phyloP scores from a whole-genome alignment of 1,140 invertebrate species.

The Planococcus citri region DNA sequence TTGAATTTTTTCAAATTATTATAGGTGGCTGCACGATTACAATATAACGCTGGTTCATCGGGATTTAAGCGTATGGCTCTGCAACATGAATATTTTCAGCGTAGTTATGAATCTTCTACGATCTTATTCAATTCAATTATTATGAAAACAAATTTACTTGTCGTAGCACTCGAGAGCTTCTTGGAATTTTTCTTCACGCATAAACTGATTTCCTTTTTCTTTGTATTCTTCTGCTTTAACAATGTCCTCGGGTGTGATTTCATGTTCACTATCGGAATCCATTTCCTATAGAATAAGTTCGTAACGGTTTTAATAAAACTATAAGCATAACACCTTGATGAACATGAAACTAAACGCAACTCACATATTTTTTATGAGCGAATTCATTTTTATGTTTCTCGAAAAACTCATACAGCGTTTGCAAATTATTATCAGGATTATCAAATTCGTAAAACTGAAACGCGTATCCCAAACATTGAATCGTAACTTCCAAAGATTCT shows the following conservation, averaged over 20 bases:
- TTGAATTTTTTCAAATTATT: conserved; percentile 18
- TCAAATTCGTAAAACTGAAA: conserved; percentile 12
- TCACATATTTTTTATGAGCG: conserved; percentile 10
- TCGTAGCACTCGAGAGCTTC: conserved; percentile 3
- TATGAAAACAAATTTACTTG: background rate
- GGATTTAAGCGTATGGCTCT: conserved; percentile 22
- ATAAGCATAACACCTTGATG: background rate
- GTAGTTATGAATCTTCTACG: background rate
- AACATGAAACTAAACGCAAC: background rate
- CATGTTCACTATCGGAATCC: background rate
- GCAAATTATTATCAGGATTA: background rate
- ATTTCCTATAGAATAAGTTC: background rate
- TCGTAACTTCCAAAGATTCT: conserved; percentile 11
- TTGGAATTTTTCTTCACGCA: conserved; percentile 18
- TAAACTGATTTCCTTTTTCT: conserved; percentile 11
- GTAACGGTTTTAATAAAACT: background rate
- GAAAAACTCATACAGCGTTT: background rate
- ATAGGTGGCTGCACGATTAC: conserved; percentile 24
- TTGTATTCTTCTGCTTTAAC: background rate
- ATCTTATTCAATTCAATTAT: background rate
- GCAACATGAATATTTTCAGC: background rate
- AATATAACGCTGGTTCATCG: conserved; percentile 21
- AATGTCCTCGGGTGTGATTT: background rate
- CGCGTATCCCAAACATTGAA: background rate
- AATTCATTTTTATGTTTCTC: background rate